These are phyloP conservation scores for Amiota communis DNA, from an alignment of 2,888 invertebrate genomes.

Conservation along the genomic window DNA sequence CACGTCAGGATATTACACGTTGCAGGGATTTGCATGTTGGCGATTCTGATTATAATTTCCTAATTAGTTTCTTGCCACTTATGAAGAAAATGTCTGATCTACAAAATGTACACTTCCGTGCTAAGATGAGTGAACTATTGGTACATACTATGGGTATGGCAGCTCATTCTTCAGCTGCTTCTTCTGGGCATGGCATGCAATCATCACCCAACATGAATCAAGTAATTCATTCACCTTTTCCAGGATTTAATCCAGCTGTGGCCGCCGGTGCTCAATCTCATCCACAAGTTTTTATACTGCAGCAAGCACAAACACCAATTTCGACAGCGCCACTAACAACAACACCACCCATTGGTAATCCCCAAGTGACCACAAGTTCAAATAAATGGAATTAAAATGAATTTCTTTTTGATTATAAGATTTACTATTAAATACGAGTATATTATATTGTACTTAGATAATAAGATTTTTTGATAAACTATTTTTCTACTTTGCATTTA, in stretches of 20 bases:
- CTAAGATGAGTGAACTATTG: conserved; percentile 63
- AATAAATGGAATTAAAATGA: conserved; percentile 54
- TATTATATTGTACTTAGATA: too few relatives aligned
- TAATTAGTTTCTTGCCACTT: conserved; percentile 66
- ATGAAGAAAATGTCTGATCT: conserved; percentile 67
- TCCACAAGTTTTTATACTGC: conserved; percentile 33
- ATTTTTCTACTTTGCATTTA: background rate
- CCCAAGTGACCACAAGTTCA: conserved; percentile 53
- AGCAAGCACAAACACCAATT: background rate
- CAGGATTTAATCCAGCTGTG: background rate
- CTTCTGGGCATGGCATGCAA: background rate
- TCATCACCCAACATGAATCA: background rate
- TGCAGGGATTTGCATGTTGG: conserved; percentile 63
- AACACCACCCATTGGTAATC: conserved; percentile 57
- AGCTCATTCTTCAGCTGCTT: background rate
- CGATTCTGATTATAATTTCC: conserved; percentile 67
- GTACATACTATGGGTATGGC: conserved; percentile 55
- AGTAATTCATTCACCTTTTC: background rate
- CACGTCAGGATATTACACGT: conserved; percentile 61
- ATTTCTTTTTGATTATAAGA: too few relatives aligned
- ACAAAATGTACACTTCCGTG: conserved; percentile 65
- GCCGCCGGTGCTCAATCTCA: conserved; percentile 32
- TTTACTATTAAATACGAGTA: too few relatives aligned
- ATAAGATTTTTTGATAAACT: too few relatives aligned
- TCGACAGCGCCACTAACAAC: conserved; percentile 8